phyloP scores from a whole-genome alignment of 2,113 vertebrate species.

The Riparia riparia region DNA sequence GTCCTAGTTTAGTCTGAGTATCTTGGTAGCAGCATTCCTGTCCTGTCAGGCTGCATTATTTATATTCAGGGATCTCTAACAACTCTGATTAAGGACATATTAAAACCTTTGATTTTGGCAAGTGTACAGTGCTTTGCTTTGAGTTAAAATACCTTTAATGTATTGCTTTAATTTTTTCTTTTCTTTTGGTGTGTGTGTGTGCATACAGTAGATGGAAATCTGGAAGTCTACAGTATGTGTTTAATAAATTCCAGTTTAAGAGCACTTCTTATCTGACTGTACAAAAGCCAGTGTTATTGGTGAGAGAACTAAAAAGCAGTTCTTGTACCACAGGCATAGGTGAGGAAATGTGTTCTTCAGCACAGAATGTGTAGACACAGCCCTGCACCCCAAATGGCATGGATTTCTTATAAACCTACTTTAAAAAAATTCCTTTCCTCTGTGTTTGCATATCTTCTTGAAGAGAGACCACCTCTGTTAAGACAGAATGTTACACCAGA shows the following conservation, averaged over 20 bases:
- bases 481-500: slow-evolving; percentile 26
- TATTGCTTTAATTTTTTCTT: background rate
- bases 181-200: background rate
- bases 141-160: slow-evolving; percentile 16
- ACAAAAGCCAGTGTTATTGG: slow-evolving; percentile 29
- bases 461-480: slow-evolving; percentile 51
- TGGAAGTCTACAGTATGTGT: background rate
- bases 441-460: slow-evolving; percentile 51
- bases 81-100: slow-evolving; percentile 57
- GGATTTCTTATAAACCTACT: slow-evolving; percentile 54
- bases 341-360: slow-evolving; percentile 37
- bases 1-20: slow-evolving; percentile 67
- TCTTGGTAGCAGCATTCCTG: slow-evolving; percentile 59
- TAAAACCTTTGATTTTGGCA: slow-evolving; percentile 57
- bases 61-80: slow-evolving; percentile 62
- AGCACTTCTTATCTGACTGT: slow-evolving; percentile 45
- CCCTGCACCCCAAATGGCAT: slow-evolving; percentile 3
- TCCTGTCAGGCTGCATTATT: slow-evolving; percentile 56
- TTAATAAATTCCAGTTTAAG: slow-evolving; percentile 55
- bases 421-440: slow-evolving; percentile 19
- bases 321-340: background rate
- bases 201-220: slow-evolving; percentile 37
- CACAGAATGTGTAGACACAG: background rate
- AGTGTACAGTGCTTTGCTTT: background rate
- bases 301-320: slow-evolving; percentile 31